A percentile compares a stretch with the other conserved stretches of the same genome.
Conservation (phyloP, 2,888 invertebrate genomes). For the Cyrtodaria siliqua region DNA sequence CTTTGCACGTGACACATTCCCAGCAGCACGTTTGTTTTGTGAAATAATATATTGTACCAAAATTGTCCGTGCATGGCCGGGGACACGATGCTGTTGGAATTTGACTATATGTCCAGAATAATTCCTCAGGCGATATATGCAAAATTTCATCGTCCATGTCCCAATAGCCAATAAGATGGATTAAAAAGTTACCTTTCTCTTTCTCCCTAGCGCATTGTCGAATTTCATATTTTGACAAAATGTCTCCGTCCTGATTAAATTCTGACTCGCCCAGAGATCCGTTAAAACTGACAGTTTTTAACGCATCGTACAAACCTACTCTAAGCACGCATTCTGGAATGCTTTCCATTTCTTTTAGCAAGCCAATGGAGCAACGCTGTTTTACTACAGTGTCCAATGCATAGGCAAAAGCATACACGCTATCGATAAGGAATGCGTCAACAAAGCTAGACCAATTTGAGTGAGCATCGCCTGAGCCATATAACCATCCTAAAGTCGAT, state of each 20-base stretch:
- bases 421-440: slow-evolving; percentile 68
- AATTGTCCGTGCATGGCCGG: slow-evolving; percentile 52
- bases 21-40: slow-evolving; percentile 80
- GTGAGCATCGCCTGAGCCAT: background rate
- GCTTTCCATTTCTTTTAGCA: background rate
- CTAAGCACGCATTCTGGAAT: slow-evolving; percentile 65
- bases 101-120: slow-evolving; percentile 12
- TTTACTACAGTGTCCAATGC: slow-evolving; percentile 69
- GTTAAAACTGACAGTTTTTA: slow-evolving; percentile 66
- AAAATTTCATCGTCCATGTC: slow-evolving; percentile 67
- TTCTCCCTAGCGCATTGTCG: slow-evolving; percentile 66
- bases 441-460: slow-evolving; percentile 52
- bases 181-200: background rate
- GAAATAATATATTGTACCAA: slow-evolving; percentile 76
- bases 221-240: slow-evolving; percentile 74
- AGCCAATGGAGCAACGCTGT: slow-evolving; percentile 51
- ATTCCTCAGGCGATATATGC: slow-evolving; percentile 38
- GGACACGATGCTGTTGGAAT: slow-evolving; percentile 68
- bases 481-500: background rate
- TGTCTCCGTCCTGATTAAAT: slow-evolving; percentile 79
- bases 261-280: slow-evolving; percentile 74
- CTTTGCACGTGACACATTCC: slow-evolving; percentile 77
- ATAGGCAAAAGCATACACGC: slow-evolving; percentile 72
- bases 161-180: slow-evolving; percentile 66
- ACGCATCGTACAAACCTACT: slow-evolving; percentile 62